Base-by-base conservation (phyloP, 2,797 vertebrate species). In the Columba guinea region DNA sequence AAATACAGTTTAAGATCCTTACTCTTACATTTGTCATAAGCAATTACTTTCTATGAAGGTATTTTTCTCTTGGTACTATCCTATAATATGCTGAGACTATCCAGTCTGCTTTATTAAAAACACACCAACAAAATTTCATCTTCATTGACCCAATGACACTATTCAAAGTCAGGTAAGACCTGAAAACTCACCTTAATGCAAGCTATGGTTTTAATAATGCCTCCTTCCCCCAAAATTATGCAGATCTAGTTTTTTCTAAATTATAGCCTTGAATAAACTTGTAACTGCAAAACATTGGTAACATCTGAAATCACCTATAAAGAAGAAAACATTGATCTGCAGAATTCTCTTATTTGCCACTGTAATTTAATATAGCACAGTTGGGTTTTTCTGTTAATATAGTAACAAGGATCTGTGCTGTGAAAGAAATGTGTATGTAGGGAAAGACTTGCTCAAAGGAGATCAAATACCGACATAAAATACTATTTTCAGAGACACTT, bases 81-180 rank as follows among this genome's bases (percentile, higher is more conserved):
- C 55, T 34, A 74, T 16, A 74, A 82, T 22, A 53, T 5, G 4
- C 52, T 46, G 52, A 44, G 17, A 78, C 18, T 49, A 48, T 26
- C 7, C 52, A 73, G 59, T 19, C 56, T 76, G 52, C 34, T 78
- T 89, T 6, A 76, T 34, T 34, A 77, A 93, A 91, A 87, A 79
- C 2, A 69, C 11, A 69, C 1, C 10, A 60, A 85, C 4, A 74
- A 62, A 74, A 75, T 8, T 68, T 58, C 21, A 80, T 35, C n/a
- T 64, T 79, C 24, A 34, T 2, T 83, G 62, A 77, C 28, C 8
- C 8, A 34, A 52, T 17, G 13, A 53, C 10, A 65, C 37, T 68
- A 62, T 17, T 58, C 22, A 67, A 87, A 84, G 30, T 81, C 37
- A 60, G 8, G 13, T 3, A 85, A 87, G 13, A 82, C 13, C 60